Evolutionary conservation across 2,888 invertebrate species (phyloP).

Genomic region (Thereva nobilitata): DNA sequence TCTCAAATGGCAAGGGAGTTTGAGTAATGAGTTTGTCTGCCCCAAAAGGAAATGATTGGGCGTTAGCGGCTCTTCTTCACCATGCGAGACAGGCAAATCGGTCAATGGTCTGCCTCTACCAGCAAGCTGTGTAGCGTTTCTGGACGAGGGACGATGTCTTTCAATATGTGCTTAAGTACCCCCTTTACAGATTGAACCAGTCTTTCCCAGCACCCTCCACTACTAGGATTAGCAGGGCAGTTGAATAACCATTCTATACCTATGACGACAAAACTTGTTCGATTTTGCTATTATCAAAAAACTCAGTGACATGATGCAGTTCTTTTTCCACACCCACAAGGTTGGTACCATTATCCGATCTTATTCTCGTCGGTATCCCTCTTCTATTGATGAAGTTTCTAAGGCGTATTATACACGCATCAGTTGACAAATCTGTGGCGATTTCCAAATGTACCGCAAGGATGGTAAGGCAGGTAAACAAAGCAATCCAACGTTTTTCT

Average conservation of each 20-base stretch:
- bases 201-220: too few species aligned
- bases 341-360: constrained; percentile 1
- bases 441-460: constrained; percentile 3
- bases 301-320: not conserved
- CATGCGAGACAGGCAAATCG: too few species aligned
- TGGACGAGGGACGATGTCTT: not conserved
- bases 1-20: not conserved
- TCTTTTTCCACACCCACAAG: not conserved
- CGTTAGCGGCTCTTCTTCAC: not conserved
- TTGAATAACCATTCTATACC: not conserved
- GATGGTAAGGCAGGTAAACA: constrained; percentile 4
- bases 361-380: constrained; percentile 1
- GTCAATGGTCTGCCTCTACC: too few species aligned
- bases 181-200: not conserved
- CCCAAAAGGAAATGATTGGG: not conserved
- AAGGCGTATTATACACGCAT: not conserved
- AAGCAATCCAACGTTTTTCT: not conserved
- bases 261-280: not conserved
- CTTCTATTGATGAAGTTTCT: not conserved
- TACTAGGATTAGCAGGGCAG: not conserved
- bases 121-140: too few species aligned
- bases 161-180: not conserved
- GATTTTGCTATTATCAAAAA: not conserved
- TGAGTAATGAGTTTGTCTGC: not conserved
- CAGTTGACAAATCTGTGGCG: not conserved